Conservation (phyloP, 2,888 invertebrate species). For the Plebejus anna region DNA sequence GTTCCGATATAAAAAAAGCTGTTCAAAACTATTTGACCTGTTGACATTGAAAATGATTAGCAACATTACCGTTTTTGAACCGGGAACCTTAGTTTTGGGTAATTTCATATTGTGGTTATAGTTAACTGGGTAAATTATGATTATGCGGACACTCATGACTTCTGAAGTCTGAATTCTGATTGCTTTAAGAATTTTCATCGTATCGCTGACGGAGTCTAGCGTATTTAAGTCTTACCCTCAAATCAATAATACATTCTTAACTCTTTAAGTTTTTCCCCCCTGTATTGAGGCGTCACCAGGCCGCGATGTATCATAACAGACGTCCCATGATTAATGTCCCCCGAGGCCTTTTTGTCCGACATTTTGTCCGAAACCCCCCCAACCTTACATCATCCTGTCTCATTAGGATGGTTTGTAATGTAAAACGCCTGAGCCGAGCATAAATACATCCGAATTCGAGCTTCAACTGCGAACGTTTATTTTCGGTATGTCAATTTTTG, state of each 20-base stretch:
- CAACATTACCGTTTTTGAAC: too few species aligned
- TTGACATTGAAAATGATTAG: too few species aligned
- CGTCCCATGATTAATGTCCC: slow-evolving; percentile 45
- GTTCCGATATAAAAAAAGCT: too few species aligned
- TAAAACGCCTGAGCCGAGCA: slow-evolving; percentile 1
- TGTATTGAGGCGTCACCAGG: slow-evolving; percentile 39
- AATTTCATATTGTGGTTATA: too few species aligned
- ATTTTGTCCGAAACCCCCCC: slow-evolving; percentile 13
- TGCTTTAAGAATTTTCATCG: too few species aligned
- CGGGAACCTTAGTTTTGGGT: too few species aligned
- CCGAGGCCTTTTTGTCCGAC: slow-evolving; percentile 39
- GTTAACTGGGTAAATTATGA: too few species aligned
- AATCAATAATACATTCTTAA: slow-evolving; percentile 6
- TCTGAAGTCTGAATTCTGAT: too few species aligned
- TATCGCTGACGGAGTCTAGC: neutral
- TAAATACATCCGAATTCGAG: slow-evolving; percentile 13
- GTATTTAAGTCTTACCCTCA: neutral
- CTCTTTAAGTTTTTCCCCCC: slow-evolving; percentile 22
- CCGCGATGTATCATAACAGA: slow-evolving; percentile 43
- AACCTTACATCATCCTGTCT: slow-evolving; percentile 46
- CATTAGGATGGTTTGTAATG: slow-evolving; percentile 46
- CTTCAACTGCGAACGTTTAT: slow-evolving; percentile 10
- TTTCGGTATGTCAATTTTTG: slow-evolving; percentile 15
- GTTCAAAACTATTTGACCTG: too few species aligned
- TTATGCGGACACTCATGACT: too few species aligned